Percentiles rank a stretch among this genome's conserved stretches.
phyloP scores from a whole-genome alignment of 2,797 vertebrate genomes.

The Capromys pilorides region DNA sequence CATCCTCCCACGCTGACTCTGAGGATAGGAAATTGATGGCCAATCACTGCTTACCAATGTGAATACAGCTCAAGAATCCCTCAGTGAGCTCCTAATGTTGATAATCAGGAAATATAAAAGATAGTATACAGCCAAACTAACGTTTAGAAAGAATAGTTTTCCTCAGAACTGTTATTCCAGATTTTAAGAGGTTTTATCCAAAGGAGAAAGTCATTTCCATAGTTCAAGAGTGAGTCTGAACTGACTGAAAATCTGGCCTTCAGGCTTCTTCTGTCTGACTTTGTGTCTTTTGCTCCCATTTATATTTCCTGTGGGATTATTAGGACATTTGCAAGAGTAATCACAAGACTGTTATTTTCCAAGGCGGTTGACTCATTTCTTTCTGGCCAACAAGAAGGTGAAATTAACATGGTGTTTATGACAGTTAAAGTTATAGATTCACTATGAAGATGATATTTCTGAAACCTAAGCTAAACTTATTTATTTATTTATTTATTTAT shows the following conservation, averaged over 20 bases:
- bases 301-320: background rate
- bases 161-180: background rate
- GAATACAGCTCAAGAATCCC: background rate
- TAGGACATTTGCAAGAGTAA: background rate
- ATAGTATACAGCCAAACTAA: background rate
- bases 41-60: background rate
- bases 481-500: too few species aligned
- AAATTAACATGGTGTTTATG: background rate
- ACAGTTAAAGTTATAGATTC: background rate
- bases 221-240: background rate
- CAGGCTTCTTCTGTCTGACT: background rate
- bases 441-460: constrained; percentile 32
- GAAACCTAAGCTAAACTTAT: constrained; percentile 28
- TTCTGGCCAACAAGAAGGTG: background rate
- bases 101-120: background rate
- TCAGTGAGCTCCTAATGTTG: background rate
- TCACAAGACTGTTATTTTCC: background rate
- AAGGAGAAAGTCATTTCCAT: background rate
- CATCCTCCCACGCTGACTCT: background rate
- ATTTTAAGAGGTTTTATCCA: constrained; percentile 33
- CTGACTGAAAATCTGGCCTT: background rate
- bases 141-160: constrained; percentile 27
- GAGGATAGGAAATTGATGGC: background rate
- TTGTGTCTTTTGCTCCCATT: background rate
- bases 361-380: background rate